These are phyloP conservation scores for Chaetura pelagica DNA, from an alignment of 2,113 vertebrate species.

Conservation along the genomic window DNA sequence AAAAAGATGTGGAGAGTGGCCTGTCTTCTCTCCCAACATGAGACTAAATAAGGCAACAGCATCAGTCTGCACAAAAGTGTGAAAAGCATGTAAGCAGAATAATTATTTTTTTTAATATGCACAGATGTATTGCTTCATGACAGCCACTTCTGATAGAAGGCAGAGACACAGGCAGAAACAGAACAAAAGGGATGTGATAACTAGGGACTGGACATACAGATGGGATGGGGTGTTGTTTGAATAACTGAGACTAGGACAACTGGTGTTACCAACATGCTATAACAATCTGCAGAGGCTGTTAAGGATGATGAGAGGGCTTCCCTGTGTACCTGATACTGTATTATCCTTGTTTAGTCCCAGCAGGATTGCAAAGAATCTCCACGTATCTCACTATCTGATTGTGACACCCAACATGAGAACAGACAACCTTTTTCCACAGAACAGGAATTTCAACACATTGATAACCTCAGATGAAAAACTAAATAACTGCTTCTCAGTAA, in stretches of 20 bases:
- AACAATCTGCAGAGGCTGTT: background rate
- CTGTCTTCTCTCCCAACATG: no score
- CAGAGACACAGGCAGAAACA: background rate
- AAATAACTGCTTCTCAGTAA: background rate
- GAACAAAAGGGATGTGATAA: background rate
- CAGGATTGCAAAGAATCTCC: no score
- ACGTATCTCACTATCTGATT: no score
- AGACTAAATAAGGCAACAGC: background rate
- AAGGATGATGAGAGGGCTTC: background rate
- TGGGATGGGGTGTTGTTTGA: background rate
- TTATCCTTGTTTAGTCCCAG: no score
- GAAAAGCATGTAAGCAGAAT: background rate
- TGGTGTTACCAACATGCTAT: accelerated
- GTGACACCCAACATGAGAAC: background rate
- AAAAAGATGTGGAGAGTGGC: background rate
- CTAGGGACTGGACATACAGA: background rate
- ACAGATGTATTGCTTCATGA: background rate
- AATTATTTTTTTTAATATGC: background rate
- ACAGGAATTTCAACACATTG: background rate
- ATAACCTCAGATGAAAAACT: background rate
- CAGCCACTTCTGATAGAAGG: background rate
- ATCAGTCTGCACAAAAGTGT: background rate
- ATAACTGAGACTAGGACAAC: background rate
- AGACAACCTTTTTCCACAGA: background rate
- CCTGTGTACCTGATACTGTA: no score